phyloP scores from a whole-genome alignment of 2,888 invertebrate genomes.

The Catocala fraxini region DNA sequence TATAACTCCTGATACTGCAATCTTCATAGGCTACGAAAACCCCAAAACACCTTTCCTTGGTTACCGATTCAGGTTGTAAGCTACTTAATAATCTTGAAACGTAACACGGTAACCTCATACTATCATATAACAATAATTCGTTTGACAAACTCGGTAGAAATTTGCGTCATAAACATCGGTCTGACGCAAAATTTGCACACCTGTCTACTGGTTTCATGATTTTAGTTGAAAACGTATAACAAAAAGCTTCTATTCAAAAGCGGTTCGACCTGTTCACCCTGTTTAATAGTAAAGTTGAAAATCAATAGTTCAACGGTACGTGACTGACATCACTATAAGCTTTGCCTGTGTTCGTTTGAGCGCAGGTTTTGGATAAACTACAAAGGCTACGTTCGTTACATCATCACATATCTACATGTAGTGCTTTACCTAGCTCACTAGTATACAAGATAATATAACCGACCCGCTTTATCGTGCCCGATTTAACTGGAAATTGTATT shows the following conservation, averaged over 20 bases:
- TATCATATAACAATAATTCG: too few relatives aligned
- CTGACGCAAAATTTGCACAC: background rate
- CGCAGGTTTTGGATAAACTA: too few relatives aligned
- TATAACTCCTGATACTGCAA: too few relatives aligned
- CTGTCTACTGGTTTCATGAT: background rate
- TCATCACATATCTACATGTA: conserved; percentile 8
- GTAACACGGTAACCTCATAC: too few relatives aligned
- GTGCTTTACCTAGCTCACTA: conserved; percentile 3
- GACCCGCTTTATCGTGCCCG: conserved; percentile 10
- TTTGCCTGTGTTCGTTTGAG: conserved; percentile 6
- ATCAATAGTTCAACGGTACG: conserved; percentile 27
- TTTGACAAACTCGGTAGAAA: too few relatives aligned
- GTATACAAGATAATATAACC: conserved; percentile 2
- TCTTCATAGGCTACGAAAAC: too few relatives aligned
- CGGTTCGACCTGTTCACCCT: conserved; percentile 1
- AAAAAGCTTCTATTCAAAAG: conserved; percentile 1
- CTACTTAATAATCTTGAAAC: too few relatives aligned
- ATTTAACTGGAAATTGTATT: conserved; percentile 4
- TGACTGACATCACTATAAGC: conserved; percentile 8
- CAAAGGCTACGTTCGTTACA: too few relatives aligned
- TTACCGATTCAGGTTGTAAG: too few relatives aligned
- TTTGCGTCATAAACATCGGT: background rate
- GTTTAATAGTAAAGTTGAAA: conserved; percentile 13
- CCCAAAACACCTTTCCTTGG: too few relatives aligned
- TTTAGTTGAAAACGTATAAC: background rate